Evolutionary conservation across 2,797 vertebrate genomes (phyloP).

Genomic region (Anguilla pacifica): DNA sequence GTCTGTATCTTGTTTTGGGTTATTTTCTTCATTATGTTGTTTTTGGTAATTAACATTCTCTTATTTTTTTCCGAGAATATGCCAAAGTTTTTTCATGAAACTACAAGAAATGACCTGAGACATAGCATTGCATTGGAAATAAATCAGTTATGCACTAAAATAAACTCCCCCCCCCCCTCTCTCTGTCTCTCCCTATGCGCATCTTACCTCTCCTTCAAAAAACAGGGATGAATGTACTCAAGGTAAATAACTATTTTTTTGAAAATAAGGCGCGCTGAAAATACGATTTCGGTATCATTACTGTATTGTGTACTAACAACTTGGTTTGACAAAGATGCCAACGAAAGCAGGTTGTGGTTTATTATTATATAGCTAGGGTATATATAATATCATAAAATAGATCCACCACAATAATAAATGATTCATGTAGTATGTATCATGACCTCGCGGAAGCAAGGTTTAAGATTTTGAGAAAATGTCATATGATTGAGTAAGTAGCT

Average conservation of each 20-base stretch:
- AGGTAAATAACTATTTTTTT: neutral
- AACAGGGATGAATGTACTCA: neutral
- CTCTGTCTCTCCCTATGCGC: neutral
- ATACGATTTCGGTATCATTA: neutral
- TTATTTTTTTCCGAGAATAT: slow-evolving; percentile 16
- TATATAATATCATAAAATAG: neutral
- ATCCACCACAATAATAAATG: neutral
- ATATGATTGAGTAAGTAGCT: neutral
- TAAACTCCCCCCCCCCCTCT: neutral
- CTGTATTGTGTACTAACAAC: neutral
- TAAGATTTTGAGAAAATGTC: neutral
- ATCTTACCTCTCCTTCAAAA: neutral
- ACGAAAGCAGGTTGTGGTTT: neutral
- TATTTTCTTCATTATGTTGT: neutral
- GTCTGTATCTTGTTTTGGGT: neutral
- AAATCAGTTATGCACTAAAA: neutral
- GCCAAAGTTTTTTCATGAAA: neutral
- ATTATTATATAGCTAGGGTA: neutral
- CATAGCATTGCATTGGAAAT: neutral
- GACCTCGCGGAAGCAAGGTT: neutral
- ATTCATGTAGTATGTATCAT: neutral
- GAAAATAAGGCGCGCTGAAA: neutral
- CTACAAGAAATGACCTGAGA: neutral
- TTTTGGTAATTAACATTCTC: neutral
- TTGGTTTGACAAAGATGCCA: neutral